These are phyloP conservation scores for Brachionus koreanus DNA, from an alignment of 1,140 invertebrate genomes.

Conservation along the genomic window DNA sequence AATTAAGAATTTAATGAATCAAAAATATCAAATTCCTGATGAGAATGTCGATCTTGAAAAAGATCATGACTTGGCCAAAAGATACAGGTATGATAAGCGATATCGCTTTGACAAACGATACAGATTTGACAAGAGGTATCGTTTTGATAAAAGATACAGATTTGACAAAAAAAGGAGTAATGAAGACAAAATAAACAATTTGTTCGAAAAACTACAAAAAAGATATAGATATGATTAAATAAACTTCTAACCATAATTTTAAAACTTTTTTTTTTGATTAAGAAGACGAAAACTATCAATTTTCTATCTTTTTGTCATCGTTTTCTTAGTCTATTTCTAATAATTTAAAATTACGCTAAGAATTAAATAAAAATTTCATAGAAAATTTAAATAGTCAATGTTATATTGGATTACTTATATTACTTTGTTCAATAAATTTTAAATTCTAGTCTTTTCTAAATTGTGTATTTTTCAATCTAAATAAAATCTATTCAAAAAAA, in stretches of 20 bases:
- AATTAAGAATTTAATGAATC: neutral
- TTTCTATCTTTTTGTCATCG: neutral
- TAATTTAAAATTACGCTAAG: neutral
- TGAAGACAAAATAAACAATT: neutral
- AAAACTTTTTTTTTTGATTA: neutral
- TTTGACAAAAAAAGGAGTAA: constrained; percentile 30
- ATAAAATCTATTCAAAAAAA: neutral
- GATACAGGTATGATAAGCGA: constrained; percentile 25
- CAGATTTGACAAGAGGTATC: constrained; percentile 33
- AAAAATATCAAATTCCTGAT: neutral
- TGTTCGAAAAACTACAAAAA: neutral
- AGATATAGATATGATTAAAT: constrained; percentile 21
- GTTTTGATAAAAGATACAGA: constrained; percentile 42
- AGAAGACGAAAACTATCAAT: neutral
- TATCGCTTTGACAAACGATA: constrained; percentile 34
- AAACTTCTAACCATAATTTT: neutral
- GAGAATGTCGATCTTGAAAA: neutral
- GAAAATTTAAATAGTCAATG: neutral
- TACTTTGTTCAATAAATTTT: neutral
- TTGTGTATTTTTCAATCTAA: neutral
- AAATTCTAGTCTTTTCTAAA: neutral
- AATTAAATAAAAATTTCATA: neutral
- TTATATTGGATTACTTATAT: too few species aligned
- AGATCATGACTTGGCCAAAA: constrained; percentile 7
- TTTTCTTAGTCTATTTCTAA: neutral